Evolutionary conservation across 23 tunicate genomes (phyloP), one percentile per base, ranked within the genome.

Genomic region (Botrylloides violaceus): DNA sequence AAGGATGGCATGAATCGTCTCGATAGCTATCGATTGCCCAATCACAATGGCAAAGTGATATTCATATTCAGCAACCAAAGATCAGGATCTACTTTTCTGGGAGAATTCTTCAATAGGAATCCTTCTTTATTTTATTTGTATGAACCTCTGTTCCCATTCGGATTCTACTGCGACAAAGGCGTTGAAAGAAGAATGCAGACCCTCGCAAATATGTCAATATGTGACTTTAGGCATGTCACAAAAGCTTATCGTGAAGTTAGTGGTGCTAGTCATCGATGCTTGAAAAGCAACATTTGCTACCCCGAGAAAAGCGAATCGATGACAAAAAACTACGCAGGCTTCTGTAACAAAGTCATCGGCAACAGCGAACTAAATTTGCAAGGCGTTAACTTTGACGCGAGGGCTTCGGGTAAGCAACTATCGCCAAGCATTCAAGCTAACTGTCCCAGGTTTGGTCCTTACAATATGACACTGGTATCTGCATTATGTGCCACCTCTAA

Each of bases 121-220:
- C 78, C 75, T 18, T 35, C 34, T 30, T 64, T 77, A 2, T 87
- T 87, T 65, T 87, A 87, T 36, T 64, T 87, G 27, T 87, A 81
- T 58, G 95, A 87, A 79, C 95, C 95, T 3, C 34, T 87, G 34
- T 87, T 80, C 66, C 95, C 95, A 20, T 87, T 74, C 70, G 80
- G 85, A 0, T 43, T 80, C 63, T 34, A 24, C 6, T 87, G 95
- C 66, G 75, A 80, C 22, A 65, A 36, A 2, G 36, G 80, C 3
- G 21, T 23, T 6, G 15, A 36, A 22, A 77, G 80, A 63, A 62
- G 86, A 50, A 61, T 87, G 7, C 78, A 71, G 1, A 36, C 61
- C 23, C 47, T 87, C 29, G 9, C 43, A 33, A 50, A 62, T 38
- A 29, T 87, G 59, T 9, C 66, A 32, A 56, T 66, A 9, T 87